A percentile compares a stretch with the other conserved stretches of the same genome.
Conservation (phyloP, 2,113 vertebrate species). For the Apteryx owenii region DNA sequence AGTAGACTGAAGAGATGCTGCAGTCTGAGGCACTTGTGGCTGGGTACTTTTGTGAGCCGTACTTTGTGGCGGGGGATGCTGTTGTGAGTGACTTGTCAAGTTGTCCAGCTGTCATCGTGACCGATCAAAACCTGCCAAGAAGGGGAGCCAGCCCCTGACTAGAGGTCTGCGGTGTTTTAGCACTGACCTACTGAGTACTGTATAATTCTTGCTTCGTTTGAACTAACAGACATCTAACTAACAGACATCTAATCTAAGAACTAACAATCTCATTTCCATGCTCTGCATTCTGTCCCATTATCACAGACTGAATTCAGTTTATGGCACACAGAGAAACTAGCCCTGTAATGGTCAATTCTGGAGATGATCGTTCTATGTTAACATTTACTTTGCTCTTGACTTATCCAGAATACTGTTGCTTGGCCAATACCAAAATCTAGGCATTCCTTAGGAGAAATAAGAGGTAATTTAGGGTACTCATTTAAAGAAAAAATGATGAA, state of each 20-base stretch:
- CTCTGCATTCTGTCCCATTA: neutral
- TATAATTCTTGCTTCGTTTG: neutral
- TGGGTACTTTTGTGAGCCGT: neutral
- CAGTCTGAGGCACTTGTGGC: neutral
- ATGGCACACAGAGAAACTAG: neutral
- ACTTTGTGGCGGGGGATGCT: neutral
- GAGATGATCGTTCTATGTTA: neutral
- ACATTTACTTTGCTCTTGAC: neutral
- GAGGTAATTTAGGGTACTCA: neutral
- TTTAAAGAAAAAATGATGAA: neutral
- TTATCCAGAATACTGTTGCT: neutral
- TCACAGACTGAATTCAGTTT: neutral
- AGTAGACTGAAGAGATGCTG: fast-evolving
- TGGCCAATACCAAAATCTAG: neutral
- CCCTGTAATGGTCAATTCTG: neutral
- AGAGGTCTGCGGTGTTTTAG: neutral
- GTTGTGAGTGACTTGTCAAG: neutral
- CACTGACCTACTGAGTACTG: fast-evolving
- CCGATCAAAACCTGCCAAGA: neutral
- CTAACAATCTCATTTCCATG: neutral
- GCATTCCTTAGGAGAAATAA: neutral
- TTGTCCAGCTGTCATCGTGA: neutral
- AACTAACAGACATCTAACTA: too few species aligned
- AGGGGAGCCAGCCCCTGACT: neutral
- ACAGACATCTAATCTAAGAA: neutral